These are phyloP conservation scores for Cinclus cinclus DNA, from an alignment of 2,113 vertebrate species.

Conservation along the genomic window DNA sequence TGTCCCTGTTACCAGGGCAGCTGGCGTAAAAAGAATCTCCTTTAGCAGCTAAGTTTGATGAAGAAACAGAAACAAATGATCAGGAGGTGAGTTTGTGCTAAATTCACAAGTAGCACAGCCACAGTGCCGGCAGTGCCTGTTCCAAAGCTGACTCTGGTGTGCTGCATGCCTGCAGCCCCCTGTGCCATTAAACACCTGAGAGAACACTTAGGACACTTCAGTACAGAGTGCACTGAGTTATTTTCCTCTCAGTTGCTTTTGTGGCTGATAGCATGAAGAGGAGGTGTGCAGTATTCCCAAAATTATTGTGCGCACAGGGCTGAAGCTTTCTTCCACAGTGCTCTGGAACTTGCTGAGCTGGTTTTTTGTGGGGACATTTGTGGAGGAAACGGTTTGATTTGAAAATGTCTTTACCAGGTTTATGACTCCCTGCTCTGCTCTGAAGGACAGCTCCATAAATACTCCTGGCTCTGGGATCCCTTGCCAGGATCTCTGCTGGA, in stretches of 20 bases:
- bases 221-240: no score
- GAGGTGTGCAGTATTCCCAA: not conserved
- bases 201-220: not conserved
- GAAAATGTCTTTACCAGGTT: not conserved
- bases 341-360: not conserved
- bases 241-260: not conserved
- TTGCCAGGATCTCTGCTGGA: not conserved
- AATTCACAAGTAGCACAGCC: not conserved
- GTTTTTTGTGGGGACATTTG: not conserved
- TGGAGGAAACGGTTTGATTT: not conserved
- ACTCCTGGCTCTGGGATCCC: not conserved
- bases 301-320: not conserved
- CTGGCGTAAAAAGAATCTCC: not conserved
- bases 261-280: not conserved
- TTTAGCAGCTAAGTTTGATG: not conserved
- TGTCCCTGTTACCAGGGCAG: not conserved
- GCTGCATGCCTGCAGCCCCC: not conserved
- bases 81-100: not conserved
- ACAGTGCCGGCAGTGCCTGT: not conserved
- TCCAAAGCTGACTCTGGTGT: not conserved
- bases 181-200: not conserved
- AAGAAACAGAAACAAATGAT: not conserved
- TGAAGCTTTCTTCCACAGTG: not conserved
- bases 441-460: slow-evolving; percentile 31
- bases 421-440: not conserved